These are phyloP conservation scores for Numenius arquata DNA, from an alignment of 2,113 vertebrate species.

Conservation along the genomic window DNA sequence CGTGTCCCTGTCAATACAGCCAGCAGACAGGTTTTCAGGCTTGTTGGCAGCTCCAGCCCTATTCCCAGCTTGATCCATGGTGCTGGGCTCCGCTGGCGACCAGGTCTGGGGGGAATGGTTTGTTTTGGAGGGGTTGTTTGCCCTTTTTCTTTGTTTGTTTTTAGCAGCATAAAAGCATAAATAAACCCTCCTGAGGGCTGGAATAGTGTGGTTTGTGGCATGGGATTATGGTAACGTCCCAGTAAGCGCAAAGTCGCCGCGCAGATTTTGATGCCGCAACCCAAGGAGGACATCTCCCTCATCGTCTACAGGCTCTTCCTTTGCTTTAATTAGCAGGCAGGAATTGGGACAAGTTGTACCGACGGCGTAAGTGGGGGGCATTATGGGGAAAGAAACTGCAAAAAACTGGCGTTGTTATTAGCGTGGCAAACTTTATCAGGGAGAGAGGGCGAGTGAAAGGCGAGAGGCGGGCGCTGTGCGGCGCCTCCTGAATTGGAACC, in stretches of 20 bases:
- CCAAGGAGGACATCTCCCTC: not conserved
- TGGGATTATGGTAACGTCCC: not conserved
- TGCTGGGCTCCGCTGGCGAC: not conserved
- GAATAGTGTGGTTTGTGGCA: not conserved
- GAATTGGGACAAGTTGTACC: constrained; percentile 43
- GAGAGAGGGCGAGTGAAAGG: constrained; percentile 20
- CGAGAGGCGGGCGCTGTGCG: not conserved
- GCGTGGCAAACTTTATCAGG: constrained; percentile 32
- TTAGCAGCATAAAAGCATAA: not conserved
- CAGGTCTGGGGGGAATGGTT: not conserved
- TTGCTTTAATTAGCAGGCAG: constrained; percentile 55
- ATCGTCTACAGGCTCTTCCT: not conserved
- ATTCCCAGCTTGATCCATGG: not conserved
- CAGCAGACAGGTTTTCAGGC: not conserved
- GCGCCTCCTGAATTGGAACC: constrained; percentile 22
- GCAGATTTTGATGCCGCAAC: not conserved
- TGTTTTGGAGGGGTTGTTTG: not conserved
- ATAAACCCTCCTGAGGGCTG: not conserved
- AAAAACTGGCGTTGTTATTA: not conserved
- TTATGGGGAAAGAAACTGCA: not conserved
- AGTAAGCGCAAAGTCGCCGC: not conserved
- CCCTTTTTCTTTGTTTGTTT: not conserved
- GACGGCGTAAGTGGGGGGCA: not conserved
- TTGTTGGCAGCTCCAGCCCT: not conserved
- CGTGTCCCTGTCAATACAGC: not conserved